These are phyloP conservation scores for Drosophila fulvimacula DNA, from an alignment of 2,888 invertebrate genomes.

Conservation along the genomic window DNA sequence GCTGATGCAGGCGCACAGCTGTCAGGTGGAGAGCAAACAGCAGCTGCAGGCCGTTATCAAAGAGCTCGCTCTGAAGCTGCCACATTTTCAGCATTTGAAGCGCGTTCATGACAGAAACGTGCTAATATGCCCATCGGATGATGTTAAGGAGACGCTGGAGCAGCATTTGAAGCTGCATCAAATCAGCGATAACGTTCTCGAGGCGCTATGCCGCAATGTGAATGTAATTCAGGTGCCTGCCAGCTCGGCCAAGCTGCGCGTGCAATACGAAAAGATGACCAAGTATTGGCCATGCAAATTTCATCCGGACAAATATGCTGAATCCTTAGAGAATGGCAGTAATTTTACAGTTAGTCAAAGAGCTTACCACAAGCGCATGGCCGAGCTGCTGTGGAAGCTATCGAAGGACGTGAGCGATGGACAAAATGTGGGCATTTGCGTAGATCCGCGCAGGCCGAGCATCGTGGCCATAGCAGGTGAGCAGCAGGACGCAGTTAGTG, in stretches of 20 bases:
- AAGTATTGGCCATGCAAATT: conserved; percentile 93
- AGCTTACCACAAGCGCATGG: conserved; percentile 86
- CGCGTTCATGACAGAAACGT: conserved; percentile 88
- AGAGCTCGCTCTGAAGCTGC: conserved; percentile 86
- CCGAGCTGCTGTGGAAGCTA: conserved; percentile 85
- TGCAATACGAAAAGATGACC: conserved; percentile 88
- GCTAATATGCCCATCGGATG: conserved; percentile 86
- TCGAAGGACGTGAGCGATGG: conserved; percentile 70
- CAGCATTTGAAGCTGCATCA: conserved; percentile 76
- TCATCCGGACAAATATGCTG: conserved; percentile 91
- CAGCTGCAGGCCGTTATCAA: conserved; percentile 88
- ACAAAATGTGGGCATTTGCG: conserved; percentile 87
- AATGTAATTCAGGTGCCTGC: conserved; percentile 87
- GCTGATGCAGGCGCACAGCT: conserved; percentile 87
- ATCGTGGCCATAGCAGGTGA: conserved; percentile 88
- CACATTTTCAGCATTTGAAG: conserved; percentile 90
- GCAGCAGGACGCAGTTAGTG: not conserved
- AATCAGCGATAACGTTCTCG: conserved; percentile 52
- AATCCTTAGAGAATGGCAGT: conserved; percentile 87
- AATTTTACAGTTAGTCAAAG: conserved; percentile 87
- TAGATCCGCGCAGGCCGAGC: conserved; percentile 89
- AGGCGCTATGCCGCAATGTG: conserved; percentile 83
- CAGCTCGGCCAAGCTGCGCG: conserved; percentile 87
- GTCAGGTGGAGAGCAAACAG: conserved; percentile 87
- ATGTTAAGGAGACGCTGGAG: conserved; percentile 82